These are phyloP conservation scores for Alligator mississippiensis DNA, from an alignment of 2,113 vertebrate species.

Conservation along the genomic window DNA sequence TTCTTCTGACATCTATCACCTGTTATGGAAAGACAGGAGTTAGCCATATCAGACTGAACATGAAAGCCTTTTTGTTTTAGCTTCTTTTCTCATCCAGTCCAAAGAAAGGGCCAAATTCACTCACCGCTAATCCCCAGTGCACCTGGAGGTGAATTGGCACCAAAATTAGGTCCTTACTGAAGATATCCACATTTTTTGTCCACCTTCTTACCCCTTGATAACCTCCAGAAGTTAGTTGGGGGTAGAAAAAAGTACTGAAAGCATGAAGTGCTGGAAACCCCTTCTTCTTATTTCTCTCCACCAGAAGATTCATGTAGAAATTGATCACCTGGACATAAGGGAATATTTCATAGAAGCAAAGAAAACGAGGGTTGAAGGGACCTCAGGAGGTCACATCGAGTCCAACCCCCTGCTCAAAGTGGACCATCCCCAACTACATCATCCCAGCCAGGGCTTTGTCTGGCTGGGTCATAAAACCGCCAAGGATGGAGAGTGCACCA, in stretches of 20 bases:
- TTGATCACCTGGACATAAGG: slow-evolving; percentile 86
- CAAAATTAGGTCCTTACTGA: slow-evolving; percentile 87
- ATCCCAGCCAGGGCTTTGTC: too few relatives aligned
- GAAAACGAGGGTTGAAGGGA: too few relatives aligned
- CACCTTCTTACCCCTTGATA: slow-evolving; percentile 88
- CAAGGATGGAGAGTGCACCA: too few relatives aligned
- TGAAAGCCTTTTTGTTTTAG: background rate
- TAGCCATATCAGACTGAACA: background rate
- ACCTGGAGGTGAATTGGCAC: slow-evolving; percentile 88
- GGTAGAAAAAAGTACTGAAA: slow-evolving; percentile 94
- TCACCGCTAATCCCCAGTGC: slow-evolving; percentile 93
- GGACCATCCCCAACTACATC: too few relatives aligned
- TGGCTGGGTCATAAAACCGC: too few relatives aligned
- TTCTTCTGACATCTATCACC: slow-evolving; percentile 88
- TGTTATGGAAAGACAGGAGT: slow-evolving; percentile 61
- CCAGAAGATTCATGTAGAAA: slow-evolving; percentile 92
- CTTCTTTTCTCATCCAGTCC: background rate
- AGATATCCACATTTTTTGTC: slow-evolving; percentile 91
- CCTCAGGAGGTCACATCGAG: too few relatives aligned
- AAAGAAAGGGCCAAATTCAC: slow-evolving; percentile 45
- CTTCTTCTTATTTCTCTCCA: slow-evolving; percentile 83
- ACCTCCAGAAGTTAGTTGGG: slow-evolving; percentile 84
- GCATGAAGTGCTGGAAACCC: slow-evolving; percentile 82
- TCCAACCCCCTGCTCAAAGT: too few relatives aligned
- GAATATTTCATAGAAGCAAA: background rate